Conservation (phyloP, 2,888 invertebrate species). For the Eumacrocentrus americanus region DNA sequence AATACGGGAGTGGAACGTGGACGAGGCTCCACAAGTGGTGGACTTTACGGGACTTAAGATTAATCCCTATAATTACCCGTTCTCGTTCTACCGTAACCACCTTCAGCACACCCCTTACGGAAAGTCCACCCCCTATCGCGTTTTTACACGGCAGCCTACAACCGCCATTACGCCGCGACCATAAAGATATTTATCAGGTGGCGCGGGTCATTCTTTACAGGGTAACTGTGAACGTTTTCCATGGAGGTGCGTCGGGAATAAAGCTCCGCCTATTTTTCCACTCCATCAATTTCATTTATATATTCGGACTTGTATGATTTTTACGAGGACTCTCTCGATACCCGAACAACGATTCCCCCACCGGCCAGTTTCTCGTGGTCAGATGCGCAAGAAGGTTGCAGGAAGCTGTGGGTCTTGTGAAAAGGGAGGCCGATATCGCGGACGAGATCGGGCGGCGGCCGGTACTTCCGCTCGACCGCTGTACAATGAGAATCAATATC, state of each 20-base stretch:
- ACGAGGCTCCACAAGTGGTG: constrained; percentile 58
- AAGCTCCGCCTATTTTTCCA: neutral
- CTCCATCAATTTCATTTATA: neutral
- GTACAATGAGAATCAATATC: constrained; percentile 61
- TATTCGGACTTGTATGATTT: no score
- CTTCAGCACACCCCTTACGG: constrained; percentile 16
- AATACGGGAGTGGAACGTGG: neutral
- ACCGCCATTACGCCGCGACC: constrained; percentile 31
- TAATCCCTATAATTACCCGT: constrained; percentile 60
- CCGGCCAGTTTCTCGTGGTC: no score
- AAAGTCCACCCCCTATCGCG: constrained; percentile 25
- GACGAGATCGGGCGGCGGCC: constrained; percentile 35
- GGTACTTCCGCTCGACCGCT: constrained; percentile 49
- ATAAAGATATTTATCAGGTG: constrained; percentile 57
- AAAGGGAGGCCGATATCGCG: constrained; percentile 31
- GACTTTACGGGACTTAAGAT: constrained; percentile 61
- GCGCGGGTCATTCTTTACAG: no score
- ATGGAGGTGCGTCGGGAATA: no score
- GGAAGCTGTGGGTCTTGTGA: neutral
- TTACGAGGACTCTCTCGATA: no score
- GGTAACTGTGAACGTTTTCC: no score
- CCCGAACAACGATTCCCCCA: no score
- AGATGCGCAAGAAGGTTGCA: no score
- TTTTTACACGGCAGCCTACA: constrained; percentile 50
- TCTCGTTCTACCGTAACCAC: constrained; percentile 36